A percentile compares a stretch with the other conserved stretches of the same genome.
phyloP scores from a whole-genome alignment of 2,888 invertebrate species.

The Acanthacorydalis orientalis region DNA sequence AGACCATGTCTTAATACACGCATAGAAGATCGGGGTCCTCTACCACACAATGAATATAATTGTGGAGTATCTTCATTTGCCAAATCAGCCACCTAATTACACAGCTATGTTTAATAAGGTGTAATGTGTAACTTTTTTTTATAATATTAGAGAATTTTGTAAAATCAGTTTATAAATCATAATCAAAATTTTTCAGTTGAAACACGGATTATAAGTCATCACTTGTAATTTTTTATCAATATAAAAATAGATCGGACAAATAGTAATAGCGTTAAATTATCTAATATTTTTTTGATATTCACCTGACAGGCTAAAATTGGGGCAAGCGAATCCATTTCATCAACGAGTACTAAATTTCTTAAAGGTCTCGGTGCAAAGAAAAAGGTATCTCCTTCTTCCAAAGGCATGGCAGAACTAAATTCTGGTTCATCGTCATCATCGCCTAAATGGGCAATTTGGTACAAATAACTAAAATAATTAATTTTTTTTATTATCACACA shows the following conservation, averaged over 20 bases:
- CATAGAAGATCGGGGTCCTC: constrained; percentile 87
- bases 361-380: constrained; percentile 92
- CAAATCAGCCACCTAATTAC: constrained; percentile 62
- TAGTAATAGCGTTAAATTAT: neutral
- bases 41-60: constrained; percentile 87
- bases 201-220: neutral
- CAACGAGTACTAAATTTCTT: constrained; percentile 88
- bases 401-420: constrained; percentile 94
- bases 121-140: neutral
- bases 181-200: neutral
- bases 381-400: constrained; percentile 98
- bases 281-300: constrained; percentile 10
- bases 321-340: constrained; percentile 90
- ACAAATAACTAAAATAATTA: constrained; percentile 58
- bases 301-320: constrained; percentile 71
- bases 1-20: constrained; percentile 90
- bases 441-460: constrained; percentile 98
- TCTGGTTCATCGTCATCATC: constrained; percentile 99
- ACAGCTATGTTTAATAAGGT: neutral
- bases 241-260: neutral
- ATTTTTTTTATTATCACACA: neutral
- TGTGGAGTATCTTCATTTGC: constrained; percentile 99
- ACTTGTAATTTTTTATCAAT: neutral
- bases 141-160: neutral
- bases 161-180: neutral